phyloP scores from a whole-genome alignment of 2,113 vertebrate species.

The Thermophis baileyi region DNA sequence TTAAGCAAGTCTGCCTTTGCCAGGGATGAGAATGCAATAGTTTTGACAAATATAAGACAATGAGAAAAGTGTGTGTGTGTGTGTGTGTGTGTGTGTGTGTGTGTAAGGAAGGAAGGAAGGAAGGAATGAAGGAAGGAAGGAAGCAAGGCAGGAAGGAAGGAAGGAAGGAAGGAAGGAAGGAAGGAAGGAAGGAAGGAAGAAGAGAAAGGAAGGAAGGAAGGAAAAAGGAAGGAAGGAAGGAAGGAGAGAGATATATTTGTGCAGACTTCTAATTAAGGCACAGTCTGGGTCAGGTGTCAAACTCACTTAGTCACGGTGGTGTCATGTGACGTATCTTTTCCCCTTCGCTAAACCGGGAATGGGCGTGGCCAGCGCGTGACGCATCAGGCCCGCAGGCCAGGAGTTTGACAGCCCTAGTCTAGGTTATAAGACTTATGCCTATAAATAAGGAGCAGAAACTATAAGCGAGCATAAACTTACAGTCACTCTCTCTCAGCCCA shows the following conservation, averaged over 20 bases:
- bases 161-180: too few species aligned
- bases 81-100: neutral
- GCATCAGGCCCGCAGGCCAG: too few species aligned
- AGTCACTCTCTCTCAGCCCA: neutral
- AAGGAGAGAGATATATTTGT: too few species aligned
- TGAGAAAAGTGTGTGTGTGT: neutral
- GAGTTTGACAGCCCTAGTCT: neutral
- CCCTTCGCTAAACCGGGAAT: too few species aligned
- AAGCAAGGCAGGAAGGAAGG: too few species aligned
- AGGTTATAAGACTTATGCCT: neutral
- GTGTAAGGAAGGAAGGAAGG: neutral
- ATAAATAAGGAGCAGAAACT: constrained; percentile 3
- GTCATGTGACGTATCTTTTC: too few species aligned
- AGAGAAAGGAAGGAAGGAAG: too few species aligned
- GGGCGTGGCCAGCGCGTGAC: too few species aligned
- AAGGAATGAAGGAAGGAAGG: too few species aligned
- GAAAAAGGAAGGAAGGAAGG: too few species aligned
- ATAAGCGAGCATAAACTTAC: neutral
- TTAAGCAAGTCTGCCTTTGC: constrained; percentile 18
- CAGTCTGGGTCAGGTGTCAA: neutral
- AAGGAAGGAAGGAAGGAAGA: neutral
- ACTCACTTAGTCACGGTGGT: neutral
- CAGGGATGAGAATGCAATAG: neutral
- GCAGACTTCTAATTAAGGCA: neutral
- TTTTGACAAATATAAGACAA: constrained; percentile 10